Evolutionary conservation across 1,140 invertebrate genomes (phyloP).

Genomic region (Drosophila lowei): DNA sequence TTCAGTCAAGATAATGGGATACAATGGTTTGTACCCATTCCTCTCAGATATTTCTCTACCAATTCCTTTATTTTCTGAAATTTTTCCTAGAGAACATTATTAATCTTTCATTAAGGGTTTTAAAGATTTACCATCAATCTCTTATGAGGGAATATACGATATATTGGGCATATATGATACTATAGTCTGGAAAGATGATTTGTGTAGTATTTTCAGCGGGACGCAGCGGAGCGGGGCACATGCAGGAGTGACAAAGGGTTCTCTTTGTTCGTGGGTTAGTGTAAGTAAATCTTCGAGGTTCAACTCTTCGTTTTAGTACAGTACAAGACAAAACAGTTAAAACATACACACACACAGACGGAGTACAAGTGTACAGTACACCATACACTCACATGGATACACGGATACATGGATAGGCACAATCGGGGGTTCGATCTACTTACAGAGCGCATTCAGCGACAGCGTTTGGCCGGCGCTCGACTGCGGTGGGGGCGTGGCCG

Average conservation of each 20-base stretch:
- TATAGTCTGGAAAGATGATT: constrained; percentile 11
- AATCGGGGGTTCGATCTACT: constrained; percentile 47
- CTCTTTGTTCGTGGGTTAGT: constrained; percentile 8
- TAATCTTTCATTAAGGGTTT: too few relatives aligned
- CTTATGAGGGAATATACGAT: not conserved
- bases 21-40: too few relatives aligned
- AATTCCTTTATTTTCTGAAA: too few relatives aligned
- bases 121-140: too few relatives aligned
- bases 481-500: constrained; percentile 54
- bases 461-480: constrained; percentile 44
- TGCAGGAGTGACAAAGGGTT: constrained; percentile 24
- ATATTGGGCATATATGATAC: not conserved
- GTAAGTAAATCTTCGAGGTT: constrained; percentile 20
- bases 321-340: constrained; percentile 32
- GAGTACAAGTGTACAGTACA: constrained; percentile 13
- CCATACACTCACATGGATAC: constrained; percentile 28
- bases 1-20: too few relatives aligned
- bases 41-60: too few relatives aligned
- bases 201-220: constrained; percentile 26
- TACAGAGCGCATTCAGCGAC: constrained; percentile 71
- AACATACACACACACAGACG: constrained; percentile 25
- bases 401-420: constrained; percentile 2
- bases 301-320: constrained; percentile 29
- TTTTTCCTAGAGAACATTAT: too few relatives aligned
- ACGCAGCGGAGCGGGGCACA: constrained; percentile 29